Base-by-base conservation (phyloP, 2,797 vertebrate genomes). In the Ibycter americanus region DNA sequence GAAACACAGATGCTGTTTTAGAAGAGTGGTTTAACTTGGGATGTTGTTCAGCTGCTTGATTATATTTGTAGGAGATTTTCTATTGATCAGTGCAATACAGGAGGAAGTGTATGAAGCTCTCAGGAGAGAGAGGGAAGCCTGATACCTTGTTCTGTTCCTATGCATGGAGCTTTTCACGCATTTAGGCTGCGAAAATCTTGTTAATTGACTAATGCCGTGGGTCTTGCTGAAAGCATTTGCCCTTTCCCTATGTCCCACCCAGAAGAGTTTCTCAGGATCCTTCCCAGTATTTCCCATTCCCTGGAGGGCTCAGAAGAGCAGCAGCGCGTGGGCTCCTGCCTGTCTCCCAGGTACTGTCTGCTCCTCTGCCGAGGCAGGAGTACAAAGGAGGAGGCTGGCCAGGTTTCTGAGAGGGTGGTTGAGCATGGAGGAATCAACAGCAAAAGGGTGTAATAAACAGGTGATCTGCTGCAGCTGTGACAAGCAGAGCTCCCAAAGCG, bases 321-420 rank as follows among this genome's bases (percentile, higher is more conserved):
- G 31, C 42, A 82, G 22, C 0, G 23, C 3, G 17, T 80, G 59
- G 71, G 83, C 52, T 96, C 32, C 68, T 1, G 2, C 72, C 66
- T 89, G 86, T 88, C 82, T 93, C 23, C 47, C 87, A 87, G 80
- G 83, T 94, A 29, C 58, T 2, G 25, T 76, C 84, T 88, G 82
- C 72, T 95, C 65, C 19, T 91, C 82, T 81, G 65, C 54, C 0
- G 3, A 90, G 93, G 70, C 80, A 84, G 82, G 54, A 91, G 42
- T 4, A 91, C 91, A 90, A 94, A 93, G 72, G 54, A 91, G 58
- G 66, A 66, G 87, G 70, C 52, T 94, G 91, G 65, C 46, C 55
- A n/a, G 38, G 51, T 70, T 90, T 90, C 73, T 87, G 70, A 49
- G 81, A 79, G 68, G 47, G 47, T 76, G 73, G 59, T n/a, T 70